Conservation (phyloP, 2,888 invertebrate species). For the Callimorpha dominula region DNA sequence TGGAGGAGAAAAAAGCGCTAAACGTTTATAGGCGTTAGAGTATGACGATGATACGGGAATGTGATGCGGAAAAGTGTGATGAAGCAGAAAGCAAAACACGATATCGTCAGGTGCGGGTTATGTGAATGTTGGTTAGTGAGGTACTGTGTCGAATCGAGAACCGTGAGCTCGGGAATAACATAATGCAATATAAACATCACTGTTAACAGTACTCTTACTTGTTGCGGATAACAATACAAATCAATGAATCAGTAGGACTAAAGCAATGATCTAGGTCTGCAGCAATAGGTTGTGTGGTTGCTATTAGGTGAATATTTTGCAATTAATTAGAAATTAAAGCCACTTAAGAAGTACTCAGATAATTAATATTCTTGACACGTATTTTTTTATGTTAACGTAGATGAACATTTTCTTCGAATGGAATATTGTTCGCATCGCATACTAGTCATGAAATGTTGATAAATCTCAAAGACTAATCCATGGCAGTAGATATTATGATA, state of each 20-base stretch:
- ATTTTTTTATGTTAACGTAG: background rate
- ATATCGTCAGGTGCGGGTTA: slow-evolving; percentile 62
- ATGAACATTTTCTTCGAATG: background rate
- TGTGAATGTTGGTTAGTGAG: slow-evolving; percentile 68
- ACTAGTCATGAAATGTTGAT: background rate
- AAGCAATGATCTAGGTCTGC: background rate
- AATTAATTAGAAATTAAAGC: background rate
- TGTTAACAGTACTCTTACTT: slow-evolving; percentile 6
- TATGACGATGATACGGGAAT: slow-evolving; percentile 70
- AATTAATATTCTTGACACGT: background rate
- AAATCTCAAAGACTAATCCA: background rate
- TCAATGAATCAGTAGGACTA: background rate
- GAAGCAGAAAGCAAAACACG: slow-evolving; percentile 59
- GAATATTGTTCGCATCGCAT: background rate
- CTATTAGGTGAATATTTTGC: background rate
- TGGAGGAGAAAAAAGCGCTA: slow-evolving; percentile 55
- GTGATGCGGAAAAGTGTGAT: slow-evolving; percentile 64
- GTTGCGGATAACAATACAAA: background rate
- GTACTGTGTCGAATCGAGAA: slow-evolving; percentile 70
- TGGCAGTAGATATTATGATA: background rate
- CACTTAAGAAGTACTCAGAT: background rate
- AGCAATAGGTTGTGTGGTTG: background rate
- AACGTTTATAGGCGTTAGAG: slow-evolving; percentile 65
- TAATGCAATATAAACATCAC: slow-evolving; percentile 21
- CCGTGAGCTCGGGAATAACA: slow-evolving; percentile 53